Evolutionary conservation across 2,888 invertebrate genomes (phyloP).

Genomic region (Augochlorella aurata): DNA sequence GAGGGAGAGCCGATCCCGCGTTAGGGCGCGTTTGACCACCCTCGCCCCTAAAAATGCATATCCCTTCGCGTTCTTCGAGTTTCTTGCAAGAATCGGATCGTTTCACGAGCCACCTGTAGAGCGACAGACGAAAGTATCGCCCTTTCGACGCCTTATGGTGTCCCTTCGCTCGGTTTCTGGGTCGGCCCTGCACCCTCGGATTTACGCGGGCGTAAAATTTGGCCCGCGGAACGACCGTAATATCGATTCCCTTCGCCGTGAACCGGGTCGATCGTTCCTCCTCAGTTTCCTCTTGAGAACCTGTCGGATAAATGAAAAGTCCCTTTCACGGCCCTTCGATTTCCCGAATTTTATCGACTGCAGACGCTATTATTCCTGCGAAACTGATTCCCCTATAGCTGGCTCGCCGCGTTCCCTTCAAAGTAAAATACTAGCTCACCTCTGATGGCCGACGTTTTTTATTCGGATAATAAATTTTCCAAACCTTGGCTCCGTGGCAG

Average conservation of each 20-base stretch:
- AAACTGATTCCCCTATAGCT: neutral
- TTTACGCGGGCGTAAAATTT: conserved; percentile 54
- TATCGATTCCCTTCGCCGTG: conserved; percentile 32
- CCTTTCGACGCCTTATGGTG: conserved; percentile 61
- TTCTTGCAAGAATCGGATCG: conserved; percentile 73
- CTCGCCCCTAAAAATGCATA: conserved; percentile 52
- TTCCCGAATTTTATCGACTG: neutral
- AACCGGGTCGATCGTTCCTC: conserved; percentile 34
- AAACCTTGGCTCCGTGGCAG: neutral
- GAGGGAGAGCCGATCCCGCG: conserved; percentile 6
- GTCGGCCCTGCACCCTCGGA: conserved; percentile 26
- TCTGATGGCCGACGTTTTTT: neutral
- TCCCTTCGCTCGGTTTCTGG: conserved; percentile 49
- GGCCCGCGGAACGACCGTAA: neutral
- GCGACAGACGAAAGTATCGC: conserved; percentile 54
- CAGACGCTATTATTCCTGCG: neutral
- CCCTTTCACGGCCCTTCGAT: neutral
- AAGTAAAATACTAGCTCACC: neutral
- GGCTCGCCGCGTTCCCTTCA: neutral
- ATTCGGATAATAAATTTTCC: conserved; percentile 7
- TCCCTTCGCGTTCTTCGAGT: conserved; percentile 57
- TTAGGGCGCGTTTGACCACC: conserved; percentile 40
- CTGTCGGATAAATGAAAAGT: neutral
- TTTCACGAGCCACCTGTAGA: conserved; percentile 75
- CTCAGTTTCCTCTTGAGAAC: conserved; percentile 7